These are phyloP conservation scores for Aphidoletes aphidimyza DNA, from an alignment of 2,888 invertebrate genomes.

Conservation along the genomic window DNA sequence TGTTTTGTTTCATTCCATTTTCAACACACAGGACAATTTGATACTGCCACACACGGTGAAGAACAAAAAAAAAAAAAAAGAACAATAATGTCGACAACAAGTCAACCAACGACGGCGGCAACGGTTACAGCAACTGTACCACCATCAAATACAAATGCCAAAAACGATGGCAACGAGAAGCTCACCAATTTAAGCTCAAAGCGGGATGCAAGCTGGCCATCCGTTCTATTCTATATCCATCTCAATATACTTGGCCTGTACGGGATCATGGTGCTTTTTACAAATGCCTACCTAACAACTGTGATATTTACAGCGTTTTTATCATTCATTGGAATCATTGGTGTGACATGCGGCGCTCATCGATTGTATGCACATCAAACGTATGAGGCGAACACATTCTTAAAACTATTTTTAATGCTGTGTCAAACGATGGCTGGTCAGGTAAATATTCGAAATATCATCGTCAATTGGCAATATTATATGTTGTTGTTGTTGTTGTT, in stretches of 20 bases:
- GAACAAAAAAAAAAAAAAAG: not conserved
- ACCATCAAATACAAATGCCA: not conserved
- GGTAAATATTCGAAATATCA: constrained; percentile 71
- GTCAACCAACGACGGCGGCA: constrained; percentile 12
- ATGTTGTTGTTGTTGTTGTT: too few species aligned
- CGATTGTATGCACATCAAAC: constrained; percentile 91
- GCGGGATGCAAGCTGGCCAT: constrained; percentile 77
- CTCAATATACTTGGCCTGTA: constrained; percentile 76
- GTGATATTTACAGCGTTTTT: constrained; percentile 71
- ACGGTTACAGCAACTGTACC: constrained; percentile 25
- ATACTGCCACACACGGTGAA: not conserved
- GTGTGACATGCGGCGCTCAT: constrained; percentile 92
- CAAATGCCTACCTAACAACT: constrained; percentile 73
- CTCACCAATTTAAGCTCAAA: constrained; percentile 63
- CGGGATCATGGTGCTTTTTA: constrained; percentile 72
- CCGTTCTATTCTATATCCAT: constrained; percentile 80
- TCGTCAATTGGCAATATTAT: too few species aligned
- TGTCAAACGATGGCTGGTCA: constrained; percentile 89
- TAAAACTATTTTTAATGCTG: constrained; percentile 81
- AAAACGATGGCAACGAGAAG: not conserved
- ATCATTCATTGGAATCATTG: constrained; percentile 75
- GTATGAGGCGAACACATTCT: constrained; percentile 78
- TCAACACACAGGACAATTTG: constrained; percentile 24
- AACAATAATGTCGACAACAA: not conserved
- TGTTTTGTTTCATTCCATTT: not conserved